Conservation (phyloP, 2,888 invertebrate species). For the Petrolisthes cinctipes region DNA sequence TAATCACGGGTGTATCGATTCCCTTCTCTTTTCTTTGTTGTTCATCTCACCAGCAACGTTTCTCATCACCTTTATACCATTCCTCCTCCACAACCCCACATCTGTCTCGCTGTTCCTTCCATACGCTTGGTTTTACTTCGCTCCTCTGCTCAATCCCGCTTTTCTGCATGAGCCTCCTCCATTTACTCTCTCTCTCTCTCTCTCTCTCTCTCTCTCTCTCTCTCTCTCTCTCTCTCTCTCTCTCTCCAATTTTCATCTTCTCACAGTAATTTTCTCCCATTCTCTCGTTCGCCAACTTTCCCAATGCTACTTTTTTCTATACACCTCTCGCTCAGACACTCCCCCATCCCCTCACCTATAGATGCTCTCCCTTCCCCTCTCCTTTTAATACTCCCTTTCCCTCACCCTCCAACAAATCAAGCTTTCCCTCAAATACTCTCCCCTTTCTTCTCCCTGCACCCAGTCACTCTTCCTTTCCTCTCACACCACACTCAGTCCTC, state of each 20-base stretch:
- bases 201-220: neutral
- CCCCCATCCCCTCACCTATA: too few species aligned
- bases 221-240: neutral
- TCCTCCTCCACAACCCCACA: neutral
- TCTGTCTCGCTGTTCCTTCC: too few species aligned
- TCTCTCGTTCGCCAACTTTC: too few species aligned
- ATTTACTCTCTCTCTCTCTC: neutral
- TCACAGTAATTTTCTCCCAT: too few species aligned
- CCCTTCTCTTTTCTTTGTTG: neutral
- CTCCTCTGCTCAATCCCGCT: too few species aligned
- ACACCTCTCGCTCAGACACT: too few species aligned
- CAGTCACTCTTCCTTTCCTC: neutral
- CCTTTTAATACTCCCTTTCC: neutral
- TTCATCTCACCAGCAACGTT: neutral
- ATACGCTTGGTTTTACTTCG: too few species aligned
- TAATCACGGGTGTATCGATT: too few species aligned
- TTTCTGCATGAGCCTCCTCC: too few species aligned
- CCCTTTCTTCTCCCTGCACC: neutral
- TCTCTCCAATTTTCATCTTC: neutral
- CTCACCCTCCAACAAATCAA: neutral
- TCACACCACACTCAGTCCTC: too few species aligned
- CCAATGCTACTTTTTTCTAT: too few species aligned
- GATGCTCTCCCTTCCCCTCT: neutral
- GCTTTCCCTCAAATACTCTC: too few species aligned
- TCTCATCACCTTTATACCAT: neutral